Evolutionary conservation across 2,113 vertebrate species (phyloP).

Genomic region (Sylvia atricapilla): DNA sequence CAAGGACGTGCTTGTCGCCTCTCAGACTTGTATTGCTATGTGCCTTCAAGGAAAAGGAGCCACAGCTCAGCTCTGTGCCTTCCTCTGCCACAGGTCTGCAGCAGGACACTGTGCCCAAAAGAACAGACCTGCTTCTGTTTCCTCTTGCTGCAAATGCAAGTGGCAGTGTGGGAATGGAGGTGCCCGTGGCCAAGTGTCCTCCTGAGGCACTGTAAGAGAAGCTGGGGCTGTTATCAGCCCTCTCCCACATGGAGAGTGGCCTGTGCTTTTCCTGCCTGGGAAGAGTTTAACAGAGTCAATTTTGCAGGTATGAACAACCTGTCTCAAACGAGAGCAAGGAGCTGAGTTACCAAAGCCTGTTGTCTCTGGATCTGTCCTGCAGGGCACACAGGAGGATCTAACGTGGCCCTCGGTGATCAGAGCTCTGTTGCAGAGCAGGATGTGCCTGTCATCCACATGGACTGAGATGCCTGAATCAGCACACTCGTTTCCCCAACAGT

Average conservation of each 20-base stretch:
- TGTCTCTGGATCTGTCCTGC: background rate
- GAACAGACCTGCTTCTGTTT: background rate
- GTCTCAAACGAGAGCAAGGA: background rate
- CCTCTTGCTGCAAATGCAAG: background rate
- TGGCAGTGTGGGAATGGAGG: background rate
- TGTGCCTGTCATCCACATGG: background rate
- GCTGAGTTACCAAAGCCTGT: background rate
- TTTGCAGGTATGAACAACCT: background rate
- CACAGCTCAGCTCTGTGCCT: background rate
- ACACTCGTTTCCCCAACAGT: background rate
- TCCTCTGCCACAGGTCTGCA: background rate
- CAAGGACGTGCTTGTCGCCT: background rate
- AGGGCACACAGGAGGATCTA: background rate
- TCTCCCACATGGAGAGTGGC: background rate
- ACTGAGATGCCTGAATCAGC: background rate
- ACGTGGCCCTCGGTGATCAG: background rate
- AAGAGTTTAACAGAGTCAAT: background rate
- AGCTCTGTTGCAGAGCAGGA: background rate
- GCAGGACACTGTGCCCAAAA: background rate
- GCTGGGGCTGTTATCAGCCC: background rate
- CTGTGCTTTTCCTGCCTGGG: background rate
- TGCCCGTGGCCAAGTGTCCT: background rate
- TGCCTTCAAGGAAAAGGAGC: background rate
- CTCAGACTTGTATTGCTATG: rapidly evolving
- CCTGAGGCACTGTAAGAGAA: background rate